Evolutionary conservation across 2,113 vertebrate genomes (phyloP).

Genomic region (Chaetorhynchus papuensis): DNA sequence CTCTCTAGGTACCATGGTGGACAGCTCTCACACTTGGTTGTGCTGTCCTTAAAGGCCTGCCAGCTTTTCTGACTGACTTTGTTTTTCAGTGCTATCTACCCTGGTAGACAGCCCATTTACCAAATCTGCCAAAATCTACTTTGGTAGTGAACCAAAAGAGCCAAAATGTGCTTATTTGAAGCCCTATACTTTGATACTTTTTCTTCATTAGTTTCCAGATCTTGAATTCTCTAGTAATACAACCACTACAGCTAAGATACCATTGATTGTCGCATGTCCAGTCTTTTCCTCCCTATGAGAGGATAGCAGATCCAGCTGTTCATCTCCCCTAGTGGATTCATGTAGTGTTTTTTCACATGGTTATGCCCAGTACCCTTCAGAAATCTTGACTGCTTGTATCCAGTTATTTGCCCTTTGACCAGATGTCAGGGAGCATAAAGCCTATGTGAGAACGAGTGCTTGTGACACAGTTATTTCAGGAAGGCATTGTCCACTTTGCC

Average conservation of each 20-base stretch:
- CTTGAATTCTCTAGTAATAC: not conserved
- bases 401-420: not conserved
- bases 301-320: not conserved
- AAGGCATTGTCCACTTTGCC: not conserved
- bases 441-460: rapidly evolving
- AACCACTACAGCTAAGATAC: not conserved
- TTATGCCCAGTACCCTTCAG: not conserved
- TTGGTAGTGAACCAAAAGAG: not conserved
- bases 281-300: not conserved
- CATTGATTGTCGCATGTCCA: not conserved
- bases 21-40: not conserved
- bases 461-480: not conserved
- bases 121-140: not conserved
- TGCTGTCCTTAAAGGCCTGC: not conserved
- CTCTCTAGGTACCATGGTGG: not conserved
- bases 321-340: not conserved
- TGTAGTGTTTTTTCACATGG: not conserved
- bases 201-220: not conserved
- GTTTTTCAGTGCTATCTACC: not conserved
- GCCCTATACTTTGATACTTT: not conserved
- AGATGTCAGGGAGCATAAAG: not conserved
- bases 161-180: not conserved
- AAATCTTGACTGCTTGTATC: not conserved
- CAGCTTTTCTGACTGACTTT: not conserved
- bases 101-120: no score